Conservation (phyloP, 2,888 invertebrate genomes). For the Pteria penguin region DNA sequence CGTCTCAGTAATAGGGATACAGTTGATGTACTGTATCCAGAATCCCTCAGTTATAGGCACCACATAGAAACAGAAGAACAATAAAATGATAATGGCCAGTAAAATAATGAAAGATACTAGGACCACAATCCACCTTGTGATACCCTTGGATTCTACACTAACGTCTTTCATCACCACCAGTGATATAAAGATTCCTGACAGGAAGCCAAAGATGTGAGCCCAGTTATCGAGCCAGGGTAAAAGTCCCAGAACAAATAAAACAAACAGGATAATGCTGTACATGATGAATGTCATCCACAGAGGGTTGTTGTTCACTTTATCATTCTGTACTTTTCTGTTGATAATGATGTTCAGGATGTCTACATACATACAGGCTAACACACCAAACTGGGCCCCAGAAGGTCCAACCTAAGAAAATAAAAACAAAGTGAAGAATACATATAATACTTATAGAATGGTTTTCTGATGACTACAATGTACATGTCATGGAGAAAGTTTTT, state of each 20-base stretch:
- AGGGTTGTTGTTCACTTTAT: constrained; percentile 87
- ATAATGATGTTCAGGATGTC: constrained; percentile 85
- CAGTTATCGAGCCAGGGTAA: constrained; percentile 99
- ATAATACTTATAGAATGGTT: no score
- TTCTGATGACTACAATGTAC: no score
- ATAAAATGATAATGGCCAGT: constrained; percentile 86
- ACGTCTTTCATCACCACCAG: constrained; percentile 97
- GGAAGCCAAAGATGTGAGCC: constrained; percentile 96
- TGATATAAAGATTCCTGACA: constrained; percentile 94
- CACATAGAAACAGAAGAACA: constrained; percentile 91
- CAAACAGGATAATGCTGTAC: constrained; percentile 63
- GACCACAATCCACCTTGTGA: constrained; percentile 87
- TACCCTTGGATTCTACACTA: constrained; percentile 91
- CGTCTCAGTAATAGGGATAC: constrained; percentile 91
- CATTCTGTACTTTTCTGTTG: not conserved
- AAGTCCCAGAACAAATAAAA: constrained; percentile 84
- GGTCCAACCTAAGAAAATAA: constrained; percentile 92
- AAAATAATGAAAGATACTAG: constrained; percentile 86
- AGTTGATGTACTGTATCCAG: constrained; percentile 92
- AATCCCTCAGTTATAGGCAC: constrained; percentile 93
- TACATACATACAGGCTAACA: constrained; percentile 95
- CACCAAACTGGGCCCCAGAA: constrained; percentile 96
- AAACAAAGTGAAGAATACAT: no score
- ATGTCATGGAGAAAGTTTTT: constrained; percentile 13
- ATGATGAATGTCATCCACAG: constrained; percentile 71